phyloP scores from a whole-genome alignment of 2,113 vertebrate species.

The Mesoclemmys tuberculata region DNA sequence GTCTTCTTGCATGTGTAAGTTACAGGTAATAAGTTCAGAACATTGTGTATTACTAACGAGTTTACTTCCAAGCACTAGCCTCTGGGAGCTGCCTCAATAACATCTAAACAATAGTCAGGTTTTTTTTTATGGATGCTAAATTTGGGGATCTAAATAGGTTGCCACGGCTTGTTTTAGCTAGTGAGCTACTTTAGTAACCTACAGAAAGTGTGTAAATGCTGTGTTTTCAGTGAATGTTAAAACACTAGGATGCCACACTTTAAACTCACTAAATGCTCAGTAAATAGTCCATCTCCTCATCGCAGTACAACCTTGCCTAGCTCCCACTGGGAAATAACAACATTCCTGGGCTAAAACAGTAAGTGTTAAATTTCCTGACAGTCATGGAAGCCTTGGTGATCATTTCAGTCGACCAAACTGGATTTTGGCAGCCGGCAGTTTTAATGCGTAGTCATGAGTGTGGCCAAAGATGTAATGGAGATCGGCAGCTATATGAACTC shows the following conservation, averaged over 20 bases:
- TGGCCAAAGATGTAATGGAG: slow-evolving; percentile 13
- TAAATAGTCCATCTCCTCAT: not conserved
- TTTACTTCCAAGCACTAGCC: not conserved
- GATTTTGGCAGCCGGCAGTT: slow-evolving; percentile 26
- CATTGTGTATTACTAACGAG: not conserved
- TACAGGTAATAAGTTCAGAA: not conserved
- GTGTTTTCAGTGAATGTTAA: not conserved
- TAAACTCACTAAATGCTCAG: too few species aligned
- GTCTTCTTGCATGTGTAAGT: not conserved
- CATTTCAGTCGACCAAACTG: not conserved
- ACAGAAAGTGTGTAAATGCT: not conserved
- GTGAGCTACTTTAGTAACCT: not conserved
- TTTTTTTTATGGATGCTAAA: not conserved
- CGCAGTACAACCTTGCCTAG: not conserved
- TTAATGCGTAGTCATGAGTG: not conserved
- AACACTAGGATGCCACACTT: not conserved
- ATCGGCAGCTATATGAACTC: not conserved
- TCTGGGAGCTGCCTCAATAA: not conserved
- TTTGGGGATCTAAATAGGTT: not conserved
- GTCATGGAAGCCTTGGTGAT: not conserved
- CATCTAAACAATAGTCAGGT: not conserved
- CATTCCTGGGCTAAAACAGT: slow-evolving; percentile 27
- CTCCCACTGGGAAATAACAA: slow-evolving; percentile 17
- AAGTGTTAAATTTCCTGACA: slow-evolving; percentile 29
- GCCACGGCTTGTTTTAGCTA: not conserved